These are phyloP conservation scores for Eupeodes luniger DNA, from an alignment of 2,888 invertebrate species.

Conservation along the genomic window DNA sequence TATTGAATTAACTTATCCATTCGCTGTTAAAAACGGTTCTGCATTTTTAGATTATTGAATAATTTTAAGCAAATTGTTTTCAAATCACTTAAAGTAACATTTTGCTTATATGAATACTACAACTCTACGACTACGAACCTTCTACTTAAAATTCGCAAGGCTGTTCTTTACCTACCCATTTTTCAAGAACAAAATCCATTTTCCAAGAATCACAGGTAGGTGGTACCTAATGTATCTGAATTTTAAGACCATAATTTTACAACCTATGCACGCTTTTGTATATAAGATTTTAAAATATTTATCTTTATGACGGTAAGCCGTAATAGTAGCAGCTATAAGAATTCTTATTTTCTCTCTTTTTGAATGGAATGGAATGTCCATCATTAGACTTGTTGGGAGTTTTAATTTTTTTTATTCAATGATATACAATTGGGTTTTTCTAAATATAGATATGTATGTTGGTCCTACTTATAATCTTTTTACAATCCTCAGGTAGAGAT, in stretches of 20 bases:
- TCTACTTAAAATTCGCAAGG: too few species aligned
- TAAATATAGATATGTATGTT: background rate
- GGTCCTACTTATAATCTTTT: background rate
- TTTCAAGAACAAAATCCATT: background rate
- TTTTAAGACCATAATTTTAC: background rate
- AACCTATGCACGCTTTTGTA: background rate
- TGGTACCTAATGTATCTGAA: background rate
- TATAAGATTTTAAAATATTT: background rate
- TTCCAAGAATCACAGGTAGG: slow-evolving; percentile 26
- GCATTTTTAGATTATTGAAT: background rate
- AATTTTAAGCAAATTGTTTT: background rate
- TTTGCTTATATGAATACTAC: background rate
- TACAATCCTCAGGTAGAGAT: background rate
- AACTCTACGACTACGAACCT: too few species aligned
- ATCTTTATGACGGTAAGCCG: slow-evolving; percentile 17
- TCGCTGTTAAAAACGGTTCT: too few species aligned
- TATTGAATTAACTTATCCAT: background rate
- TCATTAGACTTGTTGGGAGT: slow-evolving; percentile 21
- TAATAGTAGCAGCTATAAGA: background rate
- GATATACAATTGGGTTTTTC: slow-evolving; percentile 15
- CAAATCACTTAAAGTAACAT: background rate
- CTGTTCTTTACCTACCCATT: background rate
- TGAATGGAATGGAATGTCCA: slow-evolving; percentile 6
- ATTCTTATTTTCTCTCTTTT: background rate
- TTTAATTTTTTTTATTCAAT: background rate